Conservation (phyloP, 64 coral and sea anemone genomes). For the Montipora capricornis region DNA sequence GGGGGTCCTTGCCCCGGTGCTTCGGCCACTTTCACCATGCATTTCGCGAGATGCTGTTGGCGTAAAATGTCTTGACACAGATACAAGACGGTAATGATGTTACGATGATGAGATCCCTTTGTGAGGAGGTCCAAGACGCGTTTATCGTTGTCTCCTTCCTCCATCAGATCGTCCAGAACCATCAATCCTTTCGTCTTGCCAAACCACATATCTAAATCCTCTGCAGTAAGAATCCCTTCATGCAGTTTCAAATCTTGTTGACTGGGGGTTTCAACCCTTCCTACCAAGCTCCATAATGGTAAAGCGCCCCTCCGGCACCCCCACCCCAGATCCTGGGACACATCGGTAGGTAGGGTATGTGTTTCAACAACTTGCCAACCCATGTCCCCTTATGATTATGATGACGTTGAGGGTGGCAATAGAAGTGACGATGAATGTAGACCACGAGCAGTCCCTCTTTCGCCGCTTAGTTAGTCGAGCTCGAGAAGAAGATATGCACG, state of each 20-base stretch:
- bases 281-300: neutral
- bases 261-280: neutral
- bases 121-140: constrained; percentile 58
- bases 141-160: constrained; percentile 39
- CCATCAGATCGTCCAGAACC: constrained; percentile 70
- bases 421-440: too few relatives aligned
- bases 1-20: too few relatives aligned
- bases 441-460: too few relatives aligned
- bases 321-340: neutral
- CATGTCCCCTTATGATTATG: too few relatives aligned
- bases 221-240: too few relatives aligned
- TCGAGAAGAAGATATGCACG: too few relatives aligned
- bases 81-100: neutral
- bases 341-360: neutral
- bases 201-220: too few relatives aligned
- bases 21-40: too few relatives aligned
- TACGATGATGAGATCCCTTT: constrained; percentile 53
- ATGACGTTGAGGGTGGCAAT: too few relatives aligned
- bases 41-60: too few relatives aligned
- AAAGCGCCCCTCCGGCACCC: neutral
- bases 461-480: neutral
- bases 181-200: neutral
- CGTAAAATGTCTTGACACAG: neutral
- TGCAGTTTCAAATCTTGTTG: too few relatives aligned
- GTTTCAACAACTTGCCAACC: neutral